phyloP scores from a whole-genome alignment of 2,113 vertebrate species.

The Aegithalos caudatus region DNA sequence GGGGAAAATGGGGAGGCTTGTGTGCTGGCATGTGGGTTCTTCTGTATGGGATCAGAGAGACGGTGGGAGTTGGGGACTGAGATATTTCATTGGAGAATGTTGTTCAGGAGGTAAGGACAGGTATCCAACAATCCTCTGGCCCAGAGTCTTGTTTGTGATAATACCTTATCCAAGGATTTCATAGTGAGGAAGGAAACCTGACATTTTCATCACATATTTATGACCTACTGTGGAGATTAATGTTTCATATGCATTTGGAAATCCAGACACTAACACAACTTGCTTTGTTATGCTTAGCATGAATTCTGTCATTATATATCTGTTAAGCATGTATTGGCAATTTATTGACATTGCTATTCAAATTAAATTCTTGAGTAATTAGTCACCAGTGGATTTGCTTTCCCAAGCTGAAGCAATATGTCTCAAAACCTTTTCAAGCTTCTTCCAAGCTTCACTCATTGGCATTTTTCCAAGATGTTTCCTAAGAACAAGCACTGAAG shows the following conservation, averaged over 20 bases:
- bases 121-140: neutral
- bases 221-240: conserved; percentile 53
- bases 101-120: neutral
- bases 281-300: conserved; percentile 27
- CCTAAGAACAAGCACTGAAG: conserved; percentile 71
- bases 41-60: neutral
- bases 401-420: conserved; percentile 72
- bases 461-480: conserved; percentile 78
- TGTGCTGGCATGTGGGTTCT: neutral
- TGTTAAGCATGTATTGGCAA: conserved; percentile 66
- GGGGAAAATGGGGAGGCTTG: neutral
- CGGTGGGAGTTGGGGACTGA: neutral
- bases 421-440: conserved; percentile 77
- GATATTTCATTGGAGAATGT: neutral
- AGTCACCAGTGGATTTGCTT: conserved; percentile 75
- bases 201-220: conserved; percentile 59
- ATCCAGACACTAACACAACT: conserved; percentile 8
- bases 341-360: conserved; percentile 73
- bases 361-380: conserved; percentile 73
- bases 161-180: conserved; percentile 41
- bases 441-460: conserved; percentile 72
- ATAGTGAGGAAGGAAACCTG: conserved; percentile 20
- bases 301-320: conserved; percentile 42
- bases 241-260: conserved; percentile 62
- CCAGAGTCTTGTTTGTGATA: neutral